Percentiles rank a stretch among this genome's conserved stretches.
These are phyloP conservation scores for Myanophis thanlyinensis DNA, from an alignment of 2,113 vertebrate genomes.

Conservation along the genomic window DNA sequence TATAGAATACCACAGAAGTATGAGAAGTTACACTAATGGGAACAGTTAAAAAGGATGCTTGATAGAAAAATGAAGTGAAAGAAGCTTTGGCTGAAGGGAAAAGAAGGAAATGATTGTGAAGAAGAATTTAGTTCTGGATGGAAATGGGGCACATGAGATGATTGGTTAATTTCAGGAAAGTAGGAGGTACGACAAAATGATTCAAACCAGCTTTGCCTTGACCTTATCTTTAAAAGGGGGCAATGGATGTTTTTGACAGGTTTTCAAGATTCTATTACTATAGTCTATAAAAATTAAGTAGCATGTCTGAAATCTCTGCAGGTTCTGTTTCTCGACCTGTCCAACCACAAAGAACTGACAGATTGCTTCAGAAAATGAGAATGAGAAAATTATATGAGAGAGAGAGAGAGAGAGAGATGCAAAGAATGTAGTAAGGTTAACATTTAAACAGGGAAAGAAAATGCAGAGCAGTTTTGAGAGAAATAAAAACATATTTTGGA, in stretches of 20 bases:
- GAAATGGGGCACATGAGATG: not conserved
- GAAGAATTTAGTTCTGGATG: not conserved
- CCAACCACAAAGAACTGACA: not conserved
- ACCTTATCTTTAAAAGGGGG: not conserved
- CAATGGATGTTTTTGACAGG: not conserved
- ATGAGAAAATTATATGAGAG: not conserved
- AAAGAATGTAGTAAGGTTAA: not conserved
- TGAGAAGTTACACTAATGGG: not conserved
- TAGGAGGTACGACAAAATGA: not conserved
- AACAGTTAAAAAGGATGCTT: not conserved
- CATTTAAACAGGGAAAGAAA: not conserved
- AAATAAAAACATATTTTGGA: not conserved
- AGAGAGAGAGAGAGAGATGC: not conserved
- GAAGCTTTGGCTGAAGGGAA: not conserved
- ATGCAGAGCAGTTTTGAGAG: not conserved
- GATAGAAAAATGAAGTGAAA: not conserved
- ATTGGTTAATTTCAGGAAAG: not conserved
- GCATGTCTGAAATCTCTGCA: not conserved
- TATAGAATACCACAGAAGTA: not conserved
- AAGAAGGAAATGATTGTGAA: not conserved
- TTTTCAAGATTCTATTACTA: not conserved
- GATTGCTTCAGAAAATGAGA: not conserved
- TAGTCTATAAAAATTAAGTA: not conserved
- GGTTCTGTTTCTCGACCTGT: not conserved
- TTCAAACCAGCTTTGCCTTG: not conserved